Conservation (phyloP, 1,140 invertebrate genomes). For the Zophobas morio region DNA sequence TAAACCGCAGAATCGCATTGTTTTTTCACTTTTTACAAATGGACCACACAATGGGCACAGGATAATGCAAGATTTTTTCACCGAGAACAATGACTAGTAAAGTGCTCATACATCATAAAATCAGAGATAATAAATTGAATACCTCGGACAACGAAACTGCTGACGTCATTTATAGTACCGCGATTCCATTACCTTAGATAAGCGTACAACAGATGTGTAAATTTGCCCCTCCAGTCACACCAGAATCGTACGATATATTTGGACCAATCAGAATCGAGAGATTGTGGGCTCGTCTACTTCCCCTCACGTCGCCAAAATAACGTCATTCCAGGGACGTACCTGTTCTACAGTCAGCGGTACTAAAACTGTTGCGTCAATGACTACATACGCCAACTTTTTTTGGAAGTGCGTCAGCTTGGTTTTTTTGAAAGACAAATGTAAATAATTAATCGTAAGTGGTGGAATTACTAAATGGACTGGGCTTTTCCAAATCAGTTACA, state of each 20-base stretch:
- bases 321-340: conserved; percentile 45
- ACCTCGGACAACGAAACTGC: neutral
- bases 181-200: conserved; percentile 44
- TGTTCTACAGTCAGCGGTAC: conserved; percentile 33
- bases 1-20: conserved; percentile 9
- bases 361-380: conserved; percentile 7
- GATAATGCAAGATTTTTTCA: neutral
- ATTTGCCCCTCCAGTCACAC: conserved; percentile 18
- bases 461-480: conserved; percentile 3
- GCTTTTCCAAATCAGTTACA: neutral
- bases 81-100: too few species aligned
- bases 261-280: conserved; percentile 31
- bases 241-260: conserved; percentile 48
- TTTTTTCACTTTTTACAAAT: conserved; percentile 1
- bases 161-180: conserved; percentile 15
- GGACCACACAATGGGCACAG: neutral
- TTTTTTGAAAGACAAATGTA: conserved; percentile 3
- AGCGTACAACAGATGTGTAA: conserved; percentile 42
- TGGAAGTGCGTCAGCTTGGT: too few species aligned
- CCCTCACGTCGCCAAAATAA: conserved; percentile 16
- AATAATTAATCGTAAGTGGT: neutral
- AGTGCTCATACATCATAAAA: too few species aligned
- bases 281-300: conserved; percentile 47
- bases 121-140: too few species aligned
- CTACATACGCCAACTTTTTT: too few species aligned